Evolutionary conservation across 2,888 invertebrate genomes (phyloP).

Genomic region (Proisotoma minuta): DNA sequence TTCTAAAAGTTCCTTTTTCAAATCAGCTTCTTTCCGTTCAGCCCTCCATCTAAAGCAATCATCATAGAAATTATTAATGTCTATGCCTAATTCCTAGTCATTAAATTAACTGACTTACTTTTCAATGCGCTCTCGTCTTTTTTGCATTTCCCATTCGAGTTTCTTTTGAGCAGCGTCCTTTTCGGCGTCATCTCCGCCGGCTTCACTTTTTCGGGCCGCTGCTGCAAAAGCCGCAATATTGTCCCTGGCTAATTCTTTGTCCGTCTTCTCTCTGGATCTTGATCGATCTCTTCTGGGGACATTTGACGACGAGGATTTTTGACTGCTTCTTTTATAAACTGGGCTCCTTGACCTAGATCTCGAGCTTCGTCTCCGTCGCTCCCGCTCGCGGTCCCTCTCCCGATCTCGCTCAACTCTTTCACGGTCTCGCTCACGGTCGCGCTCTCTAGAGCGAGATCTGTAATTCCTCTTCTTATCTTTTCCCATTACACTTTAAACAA

Average conservation of each 20-base stretch:
- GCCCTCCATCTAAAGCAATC: slow-evolving; percentile 40
- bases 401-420: too few relatives aligned
- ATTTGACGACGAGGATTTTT: slow-evolving; percentile 28
- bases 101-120: slow-evolving; percentile 51
- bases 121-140: slow-evolving; percentile 89
- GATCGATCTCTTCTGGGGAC: slow-evolving; percentile 32
- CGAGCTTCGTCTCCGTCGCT: slow-evolving; percentile 41
- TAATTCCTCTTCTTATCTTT: slow-evolving; percentile 36
- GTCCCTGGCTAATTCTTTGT: neutral
- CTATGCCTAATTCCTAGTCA: neutral
- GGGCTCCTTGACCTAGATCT: slow-evolving; percentile 47
- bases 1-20: slow-evolving; percentile 36
- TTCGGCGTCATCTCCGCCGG: slow-evolving; percentile 54
- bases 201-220: neutral
- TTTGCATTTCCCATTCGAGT: slow-evolving; percentile 91
- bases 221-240: neutral
- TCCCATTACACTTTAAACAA: too few relatives aligned
- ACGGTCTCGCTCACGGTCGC: slow-evolving; percentile 11
- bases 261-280: slow-evolving; percentile 8
- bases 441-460: slow-evolving; percentile 16
- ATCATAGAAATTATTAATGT: neutral
- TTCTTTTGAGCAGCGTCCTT: slow-evolving; percentile 81
- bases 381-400: slow-evolving; percentile 56
- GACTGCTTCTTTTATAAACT: slow-evolving; percentile 43
- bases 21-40: slow-evolving; percentile 37